Conservation (phyloP, 2,888 invertebrate genomes). For the Tachina lurida region DNA sequence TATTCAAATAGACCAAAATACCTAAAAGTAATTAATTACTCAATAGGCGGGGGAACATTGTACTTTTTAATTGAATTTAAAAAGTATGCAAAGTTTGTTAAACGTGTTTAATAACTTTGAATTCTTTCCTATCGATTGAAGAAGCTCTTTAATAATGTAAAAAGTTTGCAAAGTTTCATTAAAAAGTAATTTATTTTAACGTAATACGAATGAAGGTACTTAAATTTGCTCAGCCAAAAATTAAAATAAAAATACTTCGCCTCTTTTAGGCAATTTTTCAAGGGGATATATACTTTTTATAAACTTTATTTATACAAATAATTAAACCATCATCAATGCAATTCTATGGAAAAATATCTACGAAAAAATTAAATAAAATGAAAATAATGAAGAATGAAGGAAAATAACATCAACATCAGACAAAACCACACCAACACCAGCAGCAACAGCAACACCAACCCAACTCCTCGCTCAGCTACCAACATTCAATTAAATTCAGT, state of each 20-base stretch:
- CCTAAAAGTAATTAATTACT: no score
- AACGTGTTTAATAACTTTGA: background rate
- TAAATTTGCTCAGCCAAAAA: constrained; percentile 29
- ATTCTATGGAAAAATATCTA: constrained; percentile 47
- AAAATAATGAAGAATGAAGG: constrained; percentile 48
- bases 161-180: constrained; percentile 27
- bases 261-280: constrained; percentile 49
- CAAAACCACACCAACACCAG: constrained; percentile 55
- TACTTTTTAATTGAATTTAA: background rate
- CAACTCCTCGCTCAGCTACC: constrained; percentile 12
- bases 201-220: constrained; percentile 18
- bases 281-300: constrained; percentile 37
- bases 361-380: constrained; percentile 51
- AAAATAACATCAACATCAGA: constrained; percentile 54
- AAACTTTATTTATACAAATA: constrained; percentile 67
- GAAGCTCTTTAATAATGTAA: background rate
- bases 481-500: constrained; percentile 12
- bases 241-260: constrained; percentile 5
- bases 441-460: constrained; percentile 27
- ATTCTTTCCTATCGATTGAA: background rate
- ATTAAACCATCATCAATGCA: constrained; percentile 66
- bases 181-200: constrained; percentile 42
- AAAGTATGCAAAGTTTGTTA: background rate
- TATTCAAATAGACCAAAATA: no score
- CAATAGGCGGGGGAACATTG: no score